phyloP scores from a whole-genome alignment of 2,888 invertebrate genomes.

The Congeria kusceri region DNA sequence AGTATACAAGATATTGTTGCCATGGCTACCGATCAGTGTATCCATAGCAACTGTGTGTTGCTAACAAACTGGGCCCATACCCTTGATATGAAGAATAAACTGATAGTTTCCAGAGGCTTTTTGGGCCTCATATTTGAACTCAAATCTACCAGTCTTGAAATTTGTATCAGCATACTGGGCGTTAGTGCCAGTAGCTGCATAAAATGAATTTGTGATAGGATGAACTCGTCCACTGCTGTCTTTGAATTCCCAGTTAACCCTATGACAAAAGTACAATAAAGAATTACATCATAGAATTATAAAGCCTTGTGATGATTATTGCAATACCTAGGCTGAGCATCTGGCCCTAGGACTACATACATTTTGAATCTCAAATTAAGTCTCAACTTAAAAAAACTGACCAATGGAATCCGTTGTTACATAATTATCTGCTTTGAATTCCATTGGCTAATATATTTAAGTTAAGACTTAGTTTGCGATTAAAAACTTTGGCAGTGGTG shows the following conservation, averaged over 20 bases:
- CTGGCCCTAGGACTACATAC: no score
- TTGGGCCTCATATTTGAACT: background rate
- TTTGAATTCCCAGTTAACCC: conserved; percentile 29
- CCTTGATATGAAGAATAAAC: conserved; percentile 7
- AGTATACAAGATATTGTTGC: no score
- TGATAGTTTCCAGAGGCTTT: background rate
- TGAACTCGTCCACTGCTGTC: background rate
- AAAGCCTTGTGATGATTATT: no score
- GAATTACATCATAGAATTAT: background rate
- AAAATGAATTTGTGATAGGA: conserved; percentile 11
- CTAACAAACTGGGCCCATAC: conserved; percentile 13
- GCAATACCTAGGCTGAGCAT: no score
- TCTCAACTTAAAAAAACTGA: no score
- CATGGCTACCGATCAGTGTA: conserved; percentile 3
- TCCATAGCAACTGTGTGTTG: conserved; percentile 1
- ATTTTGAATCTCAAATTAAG: no score
- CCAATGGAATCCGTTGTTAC: no score
- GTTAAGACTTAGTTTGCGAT: no score
- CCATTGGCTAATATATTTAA: no score
- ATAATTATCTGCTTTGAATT: no score
- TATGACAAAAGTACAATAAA: conserved; percentile 4
- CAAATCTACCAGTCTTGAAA: conserved; percentile 15
- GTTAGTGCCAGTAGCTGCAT: conserved; percentile 2
- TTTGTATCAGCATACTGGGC: background rate
- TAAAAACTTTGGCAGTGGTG: no score